Evolutionary conservation across 2,113 vertebrate species (phyloP).

Genomic region (Chloropsis cyanopogon): DNA sequence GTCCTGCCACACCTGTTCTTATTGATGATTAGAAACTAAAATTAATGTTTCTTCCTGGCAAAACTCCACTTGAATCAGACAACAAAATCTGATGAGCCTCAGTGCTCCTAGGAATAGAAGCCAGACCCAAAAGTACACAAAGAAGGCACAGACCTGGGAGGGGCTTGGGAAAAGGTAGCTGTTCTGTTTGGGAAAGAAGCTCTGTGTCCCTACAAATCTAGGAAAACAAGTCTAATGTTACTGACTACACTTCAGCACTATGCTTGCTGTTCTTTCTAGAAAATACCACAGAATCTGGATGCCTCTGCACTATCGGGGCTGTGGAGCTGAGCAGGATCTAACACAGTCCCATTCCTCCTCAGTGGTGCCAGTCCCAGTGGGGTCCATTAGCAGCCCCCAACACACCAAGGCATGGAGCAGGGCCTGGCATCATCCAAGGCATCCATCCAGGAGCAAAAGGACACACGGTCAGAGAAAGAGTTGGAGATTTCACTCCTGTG

Average conservation of each 20-base stretch:
- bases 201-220: background rate
- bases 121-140: background rate
- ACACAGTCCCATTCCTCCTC: background rate
- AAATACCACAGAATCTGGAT: background rate
- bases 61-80: background rate
- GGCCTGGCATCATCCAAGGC: background rate
- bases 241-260: background rate
- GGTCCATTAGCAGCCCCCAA: background rate
- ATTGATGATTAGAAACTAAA: conserved; percentile 31
- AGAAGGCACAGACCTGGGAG: background rate
- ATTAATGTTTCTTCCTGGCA: background rate
- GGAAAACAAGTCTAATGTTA: background rate
- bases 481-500: background rate
- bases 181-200: background rate
- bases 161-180: background rate
- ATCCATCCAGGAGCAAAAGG: background rate
- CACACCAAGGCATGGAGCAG: background rate
- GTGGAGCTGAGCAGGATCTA: background rate
- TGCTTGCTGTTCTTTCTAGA: background rate
- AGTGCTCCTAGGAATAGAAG: background rate
- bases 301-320: background rate
- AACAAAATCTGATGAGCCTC: background rate
- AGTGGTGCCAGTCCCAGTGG: background rate
- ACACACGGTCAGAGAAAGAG: rapidly evolving
- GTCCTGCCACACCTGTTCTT: background rate